Evolutionary conservation across 2,113 vertebrate genomes (phyloP).

Genomic region (Zapornia atra): DNA sequence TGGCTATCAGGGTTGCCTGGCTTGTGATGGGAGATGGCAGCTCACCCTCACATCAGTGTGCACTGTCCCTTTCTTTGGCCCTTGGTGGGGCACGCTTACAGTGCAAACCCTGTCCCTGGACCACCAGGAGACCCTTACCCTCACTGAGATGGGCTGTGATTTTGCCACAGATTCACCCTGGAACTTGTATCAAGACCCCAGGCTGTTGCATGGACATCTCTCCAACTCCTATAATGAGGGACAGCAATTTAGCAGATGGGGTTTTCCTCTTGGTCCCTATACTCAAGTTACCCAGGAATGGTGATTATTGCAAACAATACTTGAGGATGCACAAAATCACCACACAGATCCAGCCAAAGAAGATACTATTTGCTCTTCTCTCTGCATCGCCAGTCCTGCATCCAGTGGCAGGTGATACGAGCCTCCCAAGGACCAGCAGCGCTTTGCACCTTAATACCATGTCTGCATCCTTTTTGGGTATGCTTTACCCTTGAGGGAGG

Average conservation of each 20-base stretch:
- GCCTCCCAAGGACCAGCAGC: not conserved
- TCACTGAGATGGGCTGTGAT: not conserved
- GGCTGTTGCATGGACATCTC: not conserved
- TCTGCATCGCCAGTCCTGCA: not conserved
- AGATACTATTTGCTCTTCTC: not conserved
- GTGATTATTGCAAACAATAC: not conserved
- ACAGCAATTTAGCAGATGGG: not conserved
- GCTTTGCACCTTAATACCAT: not conserved
- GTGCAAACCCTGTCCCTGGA: not conserved
- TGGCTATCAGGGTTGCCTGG: not conserved
- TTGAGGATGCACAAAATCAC: not conserved
- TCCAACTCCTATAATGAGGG: not conserved
- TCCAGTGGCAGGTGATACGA: not conserved
- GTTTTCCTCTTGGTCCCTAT: not conserved
- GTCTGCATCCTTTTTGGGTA: not conserved
- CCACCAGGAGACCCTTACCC: not conserved
- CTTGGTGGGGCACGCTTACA: not conserved
- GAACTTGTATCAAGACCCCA: not conserved
- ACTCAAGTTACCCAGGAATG: fast-evolving
- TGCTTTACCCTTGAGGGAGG: not conserved
- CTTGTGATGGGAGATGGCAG: not conserved
- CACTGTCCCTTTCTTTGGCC: fast-evolving
- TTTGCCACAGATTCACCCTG: not conserved
- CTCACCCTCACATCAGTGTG: fast-evolving
- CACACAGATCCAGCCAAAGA: not conserved